These are phyloP conservation scores for Megaceryle torquata DNA, from an alignment of 2,113 vertebrate genomes.

Conservation along the genomic window DNA sequence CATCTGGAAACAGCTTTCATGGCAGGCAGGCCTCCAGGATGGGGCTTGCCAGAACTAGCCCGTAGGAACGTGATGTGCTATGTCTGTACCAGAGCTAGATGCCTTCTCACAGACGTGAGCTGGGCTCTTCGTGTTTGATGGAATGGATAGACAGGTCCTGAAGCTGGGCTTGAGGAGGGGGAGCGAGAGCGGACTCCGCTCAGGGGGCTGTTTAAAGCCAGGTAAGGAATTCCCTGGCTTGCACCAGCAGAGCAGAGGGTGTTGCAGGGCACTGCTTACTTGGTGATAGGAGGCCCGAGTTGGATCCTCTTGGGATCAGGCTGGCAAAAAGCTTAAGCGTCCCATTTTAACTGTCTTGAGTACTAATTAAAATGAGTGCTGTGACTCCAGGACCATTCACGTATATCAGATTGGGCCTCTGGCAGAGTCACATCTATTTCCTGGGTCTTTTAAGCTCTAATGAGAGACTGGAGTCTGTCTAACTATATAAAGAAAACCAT, in stretches of 20 bases:
- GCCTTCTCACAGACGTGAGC: neutral
- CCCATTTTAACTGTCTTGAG: neutral
- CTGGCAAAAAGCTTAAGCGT: neutral
- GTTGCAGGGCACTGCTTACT: neutral
- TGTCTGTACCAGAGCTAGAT: neutral
- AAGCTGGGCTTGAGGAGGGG: neutral
- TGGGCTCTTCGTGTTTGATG: neutral
- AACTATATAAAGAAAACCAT: neutral
- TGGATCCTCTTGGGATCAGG: neutral
- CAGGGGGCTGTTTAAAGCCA: neutral
- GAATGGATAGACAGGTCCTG: neutral
- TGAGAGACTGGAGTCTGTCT: neutral
- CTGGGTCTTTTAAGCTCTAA: slow-evolving; percentile 24
- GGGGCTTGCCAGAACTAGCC: neutral
- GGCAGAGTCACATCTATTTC: slow-evolving; percentile 12
- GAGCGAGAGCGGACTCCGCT: neutral
- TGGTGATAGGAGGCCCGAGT: neutral
- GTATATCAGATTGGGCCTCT: neutral
- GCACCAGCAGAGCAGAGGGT: neutral
- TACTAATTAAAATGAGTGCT: neutral
- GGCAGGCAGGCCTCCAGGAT: neutral
- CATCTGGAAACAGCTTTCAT: neutral
- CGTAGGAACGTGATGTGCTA: neutral
- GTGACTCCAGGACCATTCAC: fast-evolving
- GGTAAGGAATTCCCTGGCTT: neutral